These are phyloP conservation scores for Perca flavescens DNA, from an alignment of 2,113 vertebrate genomes.

Conservation along the genomic window DNA sequence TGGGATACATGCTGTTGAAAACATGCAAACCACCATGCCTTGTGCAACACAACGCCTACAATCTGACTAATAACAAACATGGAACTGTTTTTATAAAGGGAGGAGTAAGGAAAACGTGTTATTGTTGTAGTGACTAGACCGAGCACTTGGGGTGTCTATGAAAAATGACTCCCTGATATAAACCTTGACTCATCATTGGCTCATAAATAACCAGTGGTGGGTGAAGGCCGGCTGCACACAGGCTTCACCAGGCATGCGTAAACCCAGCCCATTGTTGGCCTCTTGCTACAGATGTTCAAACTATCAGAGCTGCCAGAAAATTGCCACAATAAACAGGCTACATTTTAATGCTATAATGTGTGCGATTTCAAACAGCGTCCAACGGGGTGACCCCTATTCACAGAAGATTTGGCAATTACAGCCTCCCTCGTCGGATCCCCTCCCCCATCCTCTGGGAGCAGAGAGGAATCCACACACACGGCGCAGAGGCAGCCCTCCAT, in stretches of 20 bases:
- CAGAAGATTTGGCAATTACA: conserved; percentile 84
- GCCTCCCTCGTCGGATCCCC: conserved; percentile 76
- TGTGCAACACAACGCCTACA: conserved; percentile 3
- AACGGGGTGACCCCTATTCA: conserved; percentile 78
- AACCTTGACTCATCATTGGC: conserved; percentile 74
- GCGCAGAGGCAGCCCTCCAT: conserved; percentile 76
- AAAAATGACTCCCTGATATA: conserved; percentile 64
- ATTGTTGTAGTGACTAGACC: conserved; percentile 31
- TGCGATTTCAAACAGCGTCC: conserved; percentile 65
- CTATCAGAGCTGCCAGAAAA: conserved; percentile 53
- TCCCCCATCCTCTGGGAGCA: conserved; percentile 78
- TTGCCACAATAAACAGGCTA: conserved; percentile 59
- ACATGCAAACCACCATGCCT: conserved; percentile 4
- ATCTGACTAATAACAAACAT: conserved; percentile 33
- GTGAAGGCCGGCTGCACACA: conserved; percentile 57
- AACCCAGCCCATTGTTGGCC: conserved; percentile 45
- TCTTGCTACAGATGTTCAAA: conserved; percentile 69
- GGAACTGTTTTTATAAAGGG: conserved; percentile 35
- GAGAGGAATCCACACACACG: conserved; percentile 78
- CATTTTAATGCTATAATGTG: conserved; percentile 66
- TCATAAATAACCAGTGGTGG: conserved; percentile 71
- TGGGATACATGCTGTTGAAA: conserved; percentile 24
- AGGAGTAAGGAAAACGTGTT: conserved; percentile 22
- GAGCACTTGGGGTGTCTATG: conserved; percentile 17
- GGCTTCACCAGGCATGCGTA: conserved; percentile 22